A percentile compares a stretch with the other conserved stretches of the same genome.
Conservation (phyloP, 2,888 invertebrate species). For the Watsonalla cultraria region DNA sequence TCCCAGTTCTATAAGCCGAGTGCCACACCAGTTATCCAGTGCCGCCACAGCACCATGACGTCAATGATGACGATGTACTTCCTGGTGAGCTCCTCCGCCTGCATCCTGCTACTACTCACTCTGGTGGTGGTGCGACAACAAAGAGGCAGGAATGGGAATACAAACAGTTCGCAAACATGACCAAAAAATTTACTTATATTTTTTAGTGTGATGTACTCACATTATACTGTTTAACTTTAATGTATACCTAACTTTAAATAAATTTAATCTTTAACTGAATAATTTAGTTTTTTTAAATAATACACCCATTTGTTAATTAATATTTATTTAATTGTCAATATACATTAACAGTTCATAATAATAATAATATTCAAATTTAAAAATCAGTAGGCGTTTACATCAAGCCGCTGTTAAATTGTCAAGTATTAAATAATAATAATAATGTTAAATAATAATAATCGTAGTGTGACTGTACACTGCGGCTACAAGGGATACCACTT, state of each 20-base stretch:
- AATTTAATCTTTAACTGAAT: too few species aligned
- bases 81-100: conserved; percentile 17
- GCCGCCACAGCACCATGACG: background rate
- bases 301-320: conserved; percentile 54
- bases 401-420: conserved; percentile 56
- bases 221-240: too few species aligned
- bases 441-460: conserved; percentile 28
- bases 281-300: conserved; percentile 22
- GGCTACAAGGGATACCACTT: conserved; percentile 52
- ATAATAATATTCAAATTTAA: conserved; percentile 54
- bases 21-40: too few species aligned
- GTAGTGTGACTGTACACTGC: conserved; percentile 33
- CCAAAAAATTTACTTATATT: too few species aligned
- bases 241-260: too few species aligned
- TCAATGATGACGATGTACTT: conserved; percentile 13
- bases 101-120: conserved; percentile 22
- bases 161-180: too few species aligned
- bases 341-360: conserved; percentile 56
- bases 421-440: conserved; percentile 36
- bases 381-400: conserved; percentile 61
- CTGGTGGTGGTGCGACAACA: conserved; percentile 11
- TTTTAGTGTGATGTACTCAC: too few species aligned
- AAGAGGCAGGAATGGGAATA: conserved; percentile 2
- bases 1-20: too few species aligned
- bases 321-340: conserved; percentile 63